Percentiles rank a stretch among this genome's conserved stretches.
Conservation (phyloP, 1,140 invertebrate genomes). For the Potamilus streckersoni region DNA sequence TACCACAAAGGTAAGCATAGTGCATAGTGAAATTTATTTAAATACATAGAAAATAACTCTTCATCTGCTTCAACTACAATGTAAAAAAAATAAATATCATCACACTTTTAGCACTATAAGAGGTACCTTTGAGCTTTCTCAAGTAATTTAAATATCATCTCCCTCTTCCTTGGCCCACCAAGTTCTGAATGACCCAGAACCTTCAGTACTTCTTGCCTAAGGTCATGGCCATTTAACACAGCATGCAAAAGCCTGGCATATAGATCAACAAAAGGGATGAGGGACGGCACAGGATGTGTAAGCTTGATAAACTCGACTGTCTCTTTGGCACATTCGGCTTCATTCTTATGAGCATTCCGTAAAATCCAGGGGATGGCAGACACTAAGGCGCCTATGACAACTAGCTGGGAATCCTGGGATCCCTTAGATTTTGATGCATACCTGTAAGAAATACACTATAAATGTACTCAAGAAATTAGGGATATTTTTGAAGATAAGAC, state of each 20-base stretch:
- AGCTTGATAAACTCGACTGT: slow-evolving; percentile 53
- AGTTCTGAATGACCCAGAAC: slow-evolving; percentile 42
- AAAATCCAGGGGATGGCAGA: slow-evolving; percentile 57
- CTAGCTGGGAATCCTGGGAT: slow-evolving; percentile 45
- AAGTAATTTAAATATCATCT: slow-evolving; percentile 34
- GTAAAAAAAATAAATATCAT: no score
- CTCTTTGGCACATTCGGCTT: slow-evolving; percentile 48
- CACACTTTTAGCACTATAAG: no score
- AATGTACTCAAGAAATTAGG: background rate
- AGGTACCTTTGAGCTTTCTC: slow-evolving; percentile 36
- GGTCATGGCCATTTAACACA: slow-evolving; percentile 49
- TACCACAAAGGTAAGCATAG: no score
- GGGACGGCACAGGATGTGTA: slow-evolving; percentile 50
- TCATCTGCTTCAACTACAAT: no score
- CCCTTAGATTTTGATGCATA: slow-evolving; percentile 32
- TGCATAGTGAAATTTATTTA: no score
- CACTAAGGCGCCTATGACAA: slow-evolving; percentile 49
- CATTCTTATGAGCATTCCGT: slow-evolving; percentile 45
- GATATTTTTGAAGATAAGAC: background rate
- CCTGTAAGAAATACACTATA: slow-evolving; percentile 20
- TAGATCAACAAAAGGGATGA: slow-evolving; percentile 51
- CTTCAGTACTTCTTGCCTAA: slow-evolving; percentile 40
- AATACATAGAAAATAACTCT: no score
- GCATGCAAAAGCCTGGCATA: slow-evolving; percentile 52
- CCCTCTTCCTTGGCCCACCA: slow-evolving; percentile 48